phyloP scores from a whole-genome alignment of 2,113 vertebrate species.

The Polypterus senegalus region DNA sequence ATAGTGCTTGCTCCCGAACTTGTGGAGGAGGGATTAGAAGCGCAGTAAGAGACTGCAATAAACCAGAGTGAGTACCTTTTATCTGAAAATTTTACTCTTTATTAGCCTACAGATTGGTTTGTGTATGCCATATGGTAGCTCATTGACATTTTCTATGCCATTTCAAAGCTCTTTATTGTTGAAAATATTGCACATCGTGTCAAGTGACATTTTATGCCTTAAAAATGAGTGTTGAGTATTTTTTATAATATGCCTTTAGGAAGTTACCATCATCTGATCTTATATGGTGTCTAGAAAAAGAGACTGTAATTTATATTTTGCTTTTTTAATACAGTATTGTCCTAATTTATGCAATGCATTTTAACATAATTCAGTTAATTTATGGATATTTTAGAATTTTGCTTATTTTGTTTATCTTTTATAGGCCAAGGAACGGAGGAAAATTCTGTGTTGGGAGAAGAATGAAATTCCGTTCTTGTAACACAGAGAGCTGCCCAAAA shows the following conservation, averaged over 20 bases:
- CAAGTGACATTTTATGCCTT: no score
- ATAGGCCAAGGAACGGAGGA: slow-evolving; percentile 81
- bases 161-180: background rate
- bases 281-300: no score
- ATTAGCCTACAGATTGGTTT: background rate
- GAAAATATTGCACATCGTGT: no score
- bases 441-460: slow-evolving; percentile 87
- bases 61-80: slow-evolving; percentile 66
- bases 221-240: no score
- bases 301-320: no score
- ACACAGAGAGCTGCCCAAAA: slow-evolving; percentile 81
- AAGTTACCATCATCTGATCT: no score
- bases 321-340: background rate
- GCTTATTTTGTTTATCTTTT: slow-evolving; percentile 10
- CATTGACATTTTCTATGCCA: background rate
- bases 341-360: background rate
- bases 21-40: slow-evolving; percentile 90
- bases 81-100: background rate
- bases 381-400: no score
- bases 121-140: background rate
- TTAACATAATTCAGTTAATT: background rate
- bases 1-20: slow-evolving; percentile 76
- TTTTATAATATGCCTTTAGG: no score
- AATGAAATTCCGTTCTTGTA: slow-evolving; percentile 95
- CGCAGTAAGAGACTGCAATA: slow-evolving; percentile 73